These are phyloP conservation scores for Lamprotornis superbus DNA, from an alignment of 2,113 vertebrate genomes.

Conservation along the genomic window DNA sequence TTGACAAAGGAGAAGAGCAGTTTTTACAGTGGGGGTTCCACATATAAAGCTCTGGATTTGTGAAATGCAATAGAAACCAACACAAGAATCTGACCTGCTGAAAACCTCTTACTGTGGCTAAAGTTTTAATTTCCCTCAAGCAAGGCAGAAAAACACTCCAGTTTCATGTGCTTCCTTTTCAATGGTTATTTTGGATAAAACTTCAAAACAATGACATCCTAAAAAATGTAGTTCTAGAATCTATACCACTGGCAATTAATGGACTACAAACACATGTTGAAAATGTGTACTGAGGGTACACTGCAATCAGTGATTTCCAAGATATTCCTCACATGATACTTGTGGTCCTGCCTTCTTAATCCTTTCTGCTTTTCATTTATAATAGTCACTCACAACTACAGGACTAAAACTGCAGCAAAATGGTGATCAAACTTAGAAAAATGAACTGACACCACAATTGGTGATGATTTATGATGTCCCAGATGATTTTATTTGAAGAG, in stretches of 20 bases:
- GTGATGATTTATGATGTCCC: background rate
- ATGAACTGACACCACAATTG: background rate
- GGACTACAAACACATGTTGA: conserved; percentile 41
- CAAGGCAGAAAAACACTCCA: background rate
- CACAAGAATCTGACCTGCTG: conserved; percentile 12
- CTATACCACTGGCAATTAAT: conserved; percentile 37
- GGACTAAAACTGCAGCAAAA: background rate
- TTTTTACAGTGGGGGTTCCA: background rate
- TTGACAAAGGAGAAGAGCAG: background rate
- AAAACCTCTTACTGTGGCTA: conserved; percentile 19
- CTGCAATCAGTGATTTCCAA: conserved; percentile 37
- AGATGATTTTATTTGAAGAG: background rate
- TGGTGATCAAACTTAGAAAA: background rate
- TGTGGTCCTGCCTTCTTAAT: background rate
- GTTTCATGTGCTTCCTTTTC: conserved; percentile 36
- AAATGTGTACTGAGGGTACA: conserved; percentile 20
- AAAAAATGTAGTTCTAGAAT: conserved; percentile 9
- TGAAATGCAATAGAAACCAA: background rate
- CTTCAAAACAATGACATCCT: conserved; percentile 33
- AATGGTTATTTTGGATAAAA: conserved; percentile 44
- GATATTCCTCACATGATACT: background rate
- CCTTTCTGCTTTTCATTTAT: conserved; percentile 45
- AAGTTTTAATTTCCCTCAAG: conserved; percentile 33
- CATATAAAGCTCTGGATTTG: background rate
- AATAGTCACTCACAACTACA: background rate